A percentile compares a stretch with the other conserved stretches of the same genome.
These are phyloP conservation scores for Simalia tracyae DNA, from an alignment of 2,797 vertebrate genomes.

Conservation along the genomic window DNA sequence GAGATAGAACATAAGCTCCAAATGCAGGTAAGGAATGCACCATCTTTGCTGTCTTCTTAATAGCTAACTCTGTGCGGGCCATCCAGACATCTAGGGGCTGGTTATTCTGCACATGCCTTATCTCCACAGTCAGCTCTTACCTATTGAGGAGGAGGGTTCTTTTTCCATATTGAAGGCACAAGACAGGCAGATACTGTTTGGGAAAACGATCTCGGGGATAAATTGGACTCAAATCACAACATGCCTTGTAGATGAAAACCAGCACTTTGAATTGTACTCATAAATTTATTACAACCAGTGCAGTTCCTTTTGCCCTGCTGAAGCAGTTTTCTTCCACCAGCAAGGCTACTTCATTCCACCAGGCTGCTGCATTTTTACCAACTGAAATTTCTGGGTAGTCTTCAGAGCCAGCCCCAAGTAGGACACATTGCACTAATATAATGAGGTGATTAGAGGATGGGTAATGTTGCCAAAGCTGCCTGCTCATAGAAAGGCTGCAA, in stretches of 20 bases:
- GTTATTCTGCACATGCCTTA: background rate
- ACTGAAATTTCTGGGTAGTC: too few relatives aligned
- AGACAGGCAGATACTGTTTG: background rate
- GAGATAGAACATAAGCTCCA: background rate
- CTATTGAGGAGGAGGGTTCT: background rate
- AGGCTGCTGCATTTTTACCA: too few relatives aligned
- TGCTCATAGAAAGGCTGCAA: too few relatives aligned
- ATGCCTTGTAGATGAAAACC: background rate
- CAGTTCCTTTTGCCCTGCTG: too few relatives aligned
- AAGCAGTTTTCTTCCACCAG: too few relatives aligned
- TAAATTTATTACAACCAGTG: background rate
- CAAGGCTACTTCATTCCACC: too few relatives aligned
- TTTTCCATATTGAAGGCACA: background rate
- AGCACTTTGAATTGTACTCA: background rate
- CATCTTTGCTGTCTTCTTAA: background rate
- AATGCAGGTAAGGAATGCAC: background rate
- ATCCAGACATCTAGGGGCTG: background rate
- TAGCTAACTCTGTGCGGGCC: background rate
- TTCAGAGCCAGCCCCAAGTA: too few relatives aligned
- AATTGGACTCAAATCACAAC: background rate
- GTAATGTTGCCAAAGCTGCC: too few relatives aligned
- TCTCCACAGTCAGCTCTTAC: background rate
- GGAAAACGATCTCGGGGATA: background rate
- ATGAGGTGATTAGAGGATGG: too few relatives aligned
- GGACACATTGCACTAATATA: too few relatives aligned